A percentile compares a stretch with the other conserved stretches of the same genome.
phyloP scores from a whole-genome alignment of 2,888 invertebrate species.

The Chorisops tibialis region DNA sequence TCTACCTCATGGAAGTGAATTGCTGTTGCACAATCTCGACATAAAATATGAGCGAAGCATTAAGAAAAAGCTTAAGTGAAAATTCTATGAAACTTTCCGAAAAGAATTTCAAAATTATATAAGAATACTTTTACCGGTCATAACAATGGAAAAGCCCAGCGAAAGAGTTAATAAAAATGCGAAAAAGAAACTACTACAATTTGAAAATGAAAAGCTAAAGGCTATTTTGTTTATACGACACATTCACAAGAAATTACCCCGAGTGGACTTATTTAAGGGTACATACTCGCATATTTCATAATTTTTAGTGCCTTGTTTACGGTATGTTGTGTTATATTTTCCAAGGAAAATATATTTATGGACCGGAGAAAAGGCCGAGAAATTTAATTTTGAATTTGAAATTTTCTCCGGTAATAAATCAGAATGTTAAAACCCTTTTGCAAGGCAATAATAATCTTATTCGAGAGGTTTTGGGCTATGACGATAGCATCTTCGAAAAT shows the following conservation, averaged over 20 bases:
- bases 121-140: too few species aligned
- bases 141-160: too few species aligned
- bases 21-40: slow-evolving; percentile 11
- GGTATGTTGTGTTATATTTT: not conserved
- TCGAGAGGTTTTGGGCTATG: too few species aligned
- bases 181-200: too few species aligned
- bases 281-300: slow-evolving; percentile 13
- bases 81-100: not conserved
- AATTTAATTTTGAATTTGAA: slow-evolving; percentile 16
- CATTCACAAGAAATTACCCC: not conserved
- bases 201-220: too few species aligned
- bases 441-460: not conserved
- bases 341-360: slow-evolving; percentile 6
- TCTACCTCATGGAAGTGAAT: slow-evolving; percentile 10
- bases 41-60: slow-evolving; percentile 1
- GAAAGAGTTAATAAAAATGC: too few species aligned
- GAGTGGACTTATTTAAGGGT: not conserved
- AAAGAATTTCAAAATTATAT: too few species aligned
- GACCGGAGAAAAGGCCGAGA: not conserved
- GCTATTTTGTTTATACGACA: not conserved
- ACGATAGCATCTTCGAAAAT: too few species aligned
- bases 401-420: slow-evolving; percentile 12
- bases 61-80: not conserved
- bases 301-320: slow-evolving; percentile 13
- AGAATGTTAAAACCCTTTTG: not conserved